A percentile compares a stretch with the other conserved stretches of the same genome.
phyloP scores from a whole-genome alignment of 2,888 invertebrate species.

The Macrosoma leucophasiata region DNA sequence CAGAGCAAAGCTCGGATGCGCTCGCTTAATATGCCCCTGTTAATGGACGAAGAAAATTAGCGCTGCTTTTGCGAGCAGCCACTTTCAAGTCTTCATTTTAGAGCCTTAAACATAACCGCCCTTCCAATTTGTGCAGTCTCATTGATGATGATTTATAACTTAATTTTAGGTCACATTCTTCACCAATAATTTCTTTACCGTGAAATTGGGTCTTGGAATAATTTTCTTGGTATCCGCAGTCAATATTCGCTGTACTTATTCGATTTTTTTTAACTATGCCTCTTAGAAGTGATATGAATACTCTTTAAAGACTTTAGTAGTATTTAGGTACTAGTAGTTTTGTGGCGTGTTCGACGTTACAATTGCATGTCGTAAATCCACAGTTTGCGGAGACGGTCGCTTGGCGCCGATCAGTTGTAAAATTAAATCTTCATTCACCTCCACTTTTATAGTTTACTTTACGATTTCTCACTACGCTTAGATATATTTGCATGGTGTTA shows the following conservation, averaged over 20 bases:
- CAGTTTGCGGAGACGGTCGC: constrained; percentile 33
- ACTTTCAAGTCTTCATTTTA: constrained; percentile 57
- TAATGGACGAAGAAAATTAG: constrained; percentile 57
- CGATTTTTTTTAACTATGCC: constrained; percentile 21
- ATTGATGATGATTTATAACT: constrained; percentile 31
- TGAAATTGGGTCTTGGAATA: constrained; percentile 15
- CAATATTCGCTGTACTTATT: constrained; percentile 19
- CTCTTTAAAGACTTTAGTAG: constrained; percentile 29
- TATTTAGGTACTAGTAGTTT: constrained; percentile 31
- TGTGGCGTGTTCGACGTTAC: constrained; percentile 37
- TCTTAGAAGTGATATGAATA: constrained; percentile 25
- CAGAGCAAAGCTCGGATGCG: constrained; percentile 37
- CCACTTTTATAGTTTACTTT: constrained; percentile 42
- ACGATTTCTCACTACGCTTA: too few relatives aligned
- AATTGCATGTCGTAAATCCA: constrained; percentile 43
- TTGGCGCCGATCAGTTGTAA: constrained; percentile 33
- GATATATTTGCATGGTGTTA: too few relatives aligned
- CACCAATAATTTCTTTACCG: constrained; percentile 13
- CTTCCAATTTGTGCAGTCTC: constrained; percentile 23
- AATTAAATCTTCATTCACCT: constrained; percentile 38
- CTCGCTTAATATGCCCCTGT: constrained; percentile 45
- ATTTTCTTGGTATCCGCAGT: constrained; percentile 15
- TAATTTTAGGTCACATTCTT: constrained; percentile 20
- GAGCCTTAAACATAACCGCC: constrained; percentile 34
- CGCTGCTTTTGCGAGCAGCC: constrained; percentile 45